These are phyloP conservation scores for Pollenia labialis DNA, from an alignment of 2,888 invertebrate genomes.

Conservation along the genomic window DNA sequence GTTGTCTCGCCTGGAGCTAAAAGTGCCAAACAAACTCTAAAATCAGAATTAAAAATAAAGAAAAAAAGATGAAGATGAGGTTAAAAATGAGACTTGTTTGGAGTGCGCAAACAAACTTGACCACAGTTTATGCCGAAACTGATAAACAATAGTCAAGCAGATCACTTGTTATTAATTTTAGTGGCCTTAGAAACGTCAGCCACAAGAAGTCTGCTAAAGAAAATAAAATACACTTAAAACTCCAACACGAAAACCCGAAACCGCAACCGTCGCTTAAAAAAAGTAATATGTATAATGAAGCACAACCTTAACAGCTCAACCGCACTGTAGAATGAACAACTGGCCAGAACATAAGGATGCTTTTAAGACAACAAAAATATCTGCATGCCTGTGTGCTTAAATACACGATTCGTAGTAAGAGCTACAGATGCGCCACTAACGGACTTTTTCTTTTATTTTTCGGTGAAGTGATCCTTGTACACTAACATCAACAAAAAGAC, in stretches of 20 bases:
- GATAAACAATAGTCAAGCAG: conserved; percentile 79
- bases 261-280: conserved; percentile 51
- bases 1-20: conserved; percentile 83
- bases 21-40: conserved; percentile 81
- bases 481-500: not conserved
- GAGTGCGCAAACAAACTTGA: conserved; percentile 2
- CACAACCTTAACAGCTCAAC: conserved; percentile 43
- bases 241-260: conserved; percentile 46
- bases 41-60: conserved; percentile 63
- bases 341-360: conserved; percentile 53
- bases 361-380: conserved; percentile 15
- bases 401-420: not conserved
- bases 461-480: conserved; percentile 43
- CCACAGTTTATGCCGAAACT: conserved; percentile 64
- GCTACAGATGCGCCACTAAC: conserved; percentile 71
- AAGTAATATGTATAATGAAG: conserved; percentile 1
- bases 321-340: conserved; percentile 53
- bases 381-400: conserved; percentile 1
- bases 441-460: conserved; percentile 28
- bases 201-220: conserved; percentile 23
- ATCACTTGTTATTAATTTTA: conserved; percentile 83
- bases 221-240: conserved; percentile 17
- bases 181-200: conserved; percentile 78
- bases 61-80: conserved; percentile 52
- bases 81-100: conserved; percentile 42